Evolutionary conservation across 2,888 invertebrate genomes (phyloP).

Genomic region (Netelia fuscicornis): DNA sequence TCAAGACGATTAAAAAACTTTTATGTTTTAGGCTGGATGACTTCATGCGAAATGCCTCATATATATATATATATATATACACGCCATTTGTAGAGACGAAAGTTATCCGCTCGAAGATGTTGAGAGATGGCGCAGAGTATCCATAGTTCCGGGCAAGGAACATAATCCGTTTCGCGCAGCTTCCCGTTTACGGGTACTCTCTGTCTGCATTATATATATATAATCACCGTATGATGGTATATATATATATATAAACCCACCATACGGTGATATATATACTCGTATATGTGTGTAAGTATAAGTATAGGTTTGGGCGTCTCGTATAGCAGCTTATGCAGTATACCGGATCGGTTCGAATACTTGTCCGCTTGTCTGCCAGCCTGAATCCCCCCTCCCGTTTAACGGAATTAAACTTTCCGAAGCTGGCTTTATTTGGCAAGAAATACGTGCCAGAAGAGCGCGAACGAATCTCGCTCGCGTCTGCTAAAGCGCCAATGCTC

Average conservation of each 20-base stretch:
- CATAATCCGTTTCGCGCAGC: slow-evolving; percentile 46
- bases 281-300: slow-evolving; percentile 1
- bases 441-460: slow-evolving; percentile 52
- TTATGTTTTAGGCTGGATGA: too few relatives aligned
- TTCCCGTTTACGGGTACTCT: slow-evolving; percentile 14
- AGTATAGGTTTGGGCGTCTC: neutral
- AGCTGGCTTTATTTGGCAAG: slow-evolving; percentile 63
- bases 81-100: slow-evolving; percentile 20
- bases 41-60: too few relatives aligned
- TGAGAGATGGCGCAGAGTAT: slow-evolving; percentile 41
- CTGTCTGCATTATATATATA: neutral
- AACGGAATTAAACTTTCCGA: slow-evolving; percentile 62
- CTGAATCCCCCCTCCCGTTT: slow-evolving; percentile 7
- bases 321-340: neutral
- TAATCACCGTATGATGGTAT: too few relatives aligned
- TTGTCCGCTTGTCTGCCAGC: slow-evolving; percentile 20
- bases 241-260: neutral
- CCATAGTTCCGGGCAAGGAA: slow-evolving; percentile 18
- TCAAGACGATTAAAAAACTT: too few relatives aligned
- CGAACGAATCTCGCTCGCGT: slow-evolving; percentile 12
- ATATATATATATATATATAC: neutral
- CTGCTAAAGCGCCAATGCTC: neutral
- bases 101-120: slow-evolving; percentile 44
- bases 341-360: slow-evolving; percentile 2
- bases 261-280: slow-evolving; percentile 6